Evolutionary conservation across 1,140 invertebrate genomes (phyloP).

Genomic region (Metaphire vulgaris): DNA sequence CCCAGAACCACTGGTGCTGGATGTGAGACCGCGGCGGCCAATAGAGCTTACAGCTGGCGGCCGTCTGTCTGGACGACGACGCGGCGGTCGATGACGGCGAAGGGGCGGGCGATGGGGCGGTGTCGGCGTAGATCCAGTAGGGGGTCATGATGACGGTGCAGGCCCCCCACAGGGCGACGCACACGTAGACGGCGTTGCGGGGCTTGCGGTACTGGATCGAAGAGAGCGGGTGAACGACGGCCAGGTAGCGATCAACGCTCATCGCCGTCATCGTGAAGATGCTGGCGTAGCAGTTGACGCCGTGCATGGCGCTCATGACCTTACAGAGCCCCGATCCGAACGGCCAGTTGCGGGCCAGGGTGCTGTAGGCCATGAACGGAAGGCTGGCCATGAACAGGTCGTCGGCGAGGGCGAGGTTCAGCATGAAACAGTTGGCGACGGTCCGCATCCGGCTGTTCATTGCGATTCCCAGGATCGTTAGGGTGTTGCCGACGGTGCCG

Average conservation of each 20-base stretch:
- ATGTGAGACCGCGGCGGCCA: constrained; percentile 5
- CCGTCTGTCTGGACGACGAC: no score
- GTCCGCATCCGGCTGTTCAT: constrained; percentile 3
- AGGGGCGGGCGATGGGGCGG: constrained; percentile 34
- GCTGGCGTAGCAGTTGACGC: constrained; percentile 91
- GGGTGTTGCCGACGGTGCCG: neutral
- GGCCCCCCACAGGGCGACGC: constrained; percentile 50
- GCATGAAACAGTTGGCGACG: constrained; percentile 9
- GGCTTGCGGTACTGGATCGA: constrained; percentile 62
- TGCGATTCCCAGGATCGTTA: constrained; percentile 1
- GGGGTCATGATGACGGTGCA: constrained; percentile 63
- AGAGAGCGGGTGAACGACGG: constrained; percentile 66
- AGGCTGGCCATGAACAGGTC: constrained; percentile 9
- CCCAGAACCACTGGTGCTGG: constrained; percentile 14
- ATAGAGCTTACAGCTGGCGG: constrained; percentile 6
- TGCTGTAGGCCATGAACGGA: constrained; percentile 13
- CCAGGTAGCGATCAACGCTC: constrained; percentile 71
- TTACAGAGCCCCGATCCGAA: neutral
- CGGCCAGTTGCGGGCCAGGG: constrained; percentile 4
- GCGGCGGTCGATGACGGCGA: neutral
- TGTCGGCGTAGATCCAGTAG: constrained; percentile 76
- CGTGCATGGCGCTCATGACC: constrained; percentile 70
- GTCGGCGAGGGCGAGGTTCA: constrained; percentile 12
- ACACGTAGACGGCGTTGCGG: constrained; percentile 47
- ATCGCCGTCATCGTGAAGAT: constrained; percentile 89